These are phyloP conservation scores for Bombus soroeensis DNA, from an alignment of 1,140 invertebrate genomes.

Conservation along the genomic window DNA sequence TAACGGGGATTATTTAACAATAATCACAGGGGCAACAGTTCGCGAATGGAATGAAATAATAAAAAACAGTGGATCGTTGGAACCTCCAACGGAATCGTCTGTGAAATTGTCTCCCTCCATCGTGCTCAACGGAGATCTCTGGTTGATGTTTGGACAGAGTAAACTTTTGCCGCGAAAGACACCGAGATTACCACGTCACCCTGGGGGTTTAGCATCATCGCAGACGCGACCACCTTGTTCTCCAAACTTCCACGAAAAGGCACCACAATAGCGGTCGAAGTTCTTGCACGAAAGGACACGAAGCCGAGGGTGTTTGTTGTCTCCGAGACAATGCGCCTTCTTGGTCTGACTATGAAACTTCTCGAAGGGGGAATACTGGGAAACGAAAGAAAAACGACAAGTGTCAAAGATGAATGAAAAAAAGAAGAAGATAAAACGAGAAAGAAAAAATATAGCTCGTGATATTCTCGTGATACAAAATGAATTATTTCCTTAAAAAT, in stretches of 20 bases:
- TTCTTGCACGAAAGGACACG: conserved; percentile 28
- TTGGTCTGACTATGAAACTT: not conserved
- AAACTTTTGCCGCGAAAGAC: conserved; percentile 19
- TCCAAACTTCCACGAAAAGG: conserved; percentile 27
- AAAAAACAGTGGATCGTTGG: not conserved
- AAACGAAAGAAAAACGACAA: not conserved
- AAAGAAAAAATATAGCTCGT: not conserved
- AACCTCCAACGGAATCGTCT: not conserved
- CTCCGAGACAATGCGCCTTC: conserved; percentile 29
- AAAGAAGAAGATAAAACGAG: not conserved
- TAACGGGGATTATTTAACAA: too few species aligned
- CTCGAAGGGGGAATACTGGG: not conserved
- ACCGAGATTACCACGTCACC: conserved; percentile 36
- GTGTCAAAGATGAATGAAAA: not conserved
- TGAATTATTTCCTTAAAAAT: not conserved
- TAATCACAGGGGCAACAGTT: not conserved
- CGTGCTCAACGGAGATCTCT: not conserved
- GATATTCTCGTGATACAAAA: not conserved
- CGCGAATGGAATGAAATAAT: not conserved
- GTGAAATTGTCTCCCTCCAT: not conserved
- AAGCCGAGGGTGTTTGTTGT: conserved; percentile 18
- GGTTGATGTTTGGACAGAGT: conserved; percentile 18
- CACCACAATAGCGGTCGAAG: conserved; percentile 6
- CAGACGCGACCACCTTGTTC: conserved; percentile 23
- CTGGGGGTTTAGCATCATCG: conserved; percentile 14